Evolutionary conservation across 2,113 vertebrate species (phyloP).

Genomic region (Ochotona princeps): DNA sequence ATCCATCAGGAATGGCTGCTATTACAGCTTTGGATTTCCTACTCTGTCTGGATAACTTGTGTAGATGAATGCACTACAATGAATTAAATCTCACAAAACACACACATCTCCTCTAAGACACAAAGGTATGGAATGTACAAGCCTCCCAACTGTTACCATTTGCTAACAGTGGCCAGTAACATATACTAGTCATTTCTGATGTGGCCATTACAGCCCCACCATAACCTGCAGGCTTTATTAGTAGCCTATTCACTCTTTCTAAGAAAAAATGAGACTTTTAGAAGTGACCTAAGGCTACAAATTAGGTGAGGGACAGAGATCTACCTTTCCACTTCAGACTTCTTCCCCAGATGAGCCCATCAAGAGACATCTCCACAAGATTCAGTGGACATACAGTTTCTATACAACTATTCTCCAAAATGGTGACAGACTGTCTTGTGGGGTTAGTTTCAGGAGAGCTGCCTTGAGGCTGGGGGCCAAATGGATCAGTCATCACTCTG

Average conservation of each 20-base stretch:
- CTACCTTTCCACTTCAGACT: not conserved
- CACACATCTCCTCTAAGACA: not conserved
- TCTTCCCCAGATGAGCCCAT: not conserved
- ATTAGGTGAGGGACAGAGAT: not conserved
- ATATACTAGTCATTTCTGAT: not conserved
- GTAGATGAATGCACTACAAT: not conserved
- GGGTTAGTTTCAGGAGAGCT: not conserved
- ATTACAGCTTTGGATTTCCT: not conserved
- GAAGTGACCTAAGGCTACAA: not conserved
- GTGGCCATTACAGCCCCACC: not conserved
- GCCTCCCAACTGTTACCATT: not conserved
- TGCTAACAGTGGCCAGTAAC: not conserved
- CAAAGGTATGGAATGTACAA: not conserved
- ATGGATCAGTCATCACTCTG: not conserved
- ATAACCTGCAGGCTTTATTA: not conserved
- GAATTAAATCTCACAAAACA: not conserved
- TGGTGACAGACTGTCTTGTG: not conserved
- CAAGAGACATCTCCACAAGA: not conserved
- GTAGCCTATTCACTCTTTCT: not conserved
- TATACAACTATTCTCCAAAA: not conserved
- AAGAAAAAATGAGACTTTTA: constrained; percentile 13
- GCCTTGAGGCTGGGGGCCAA: not conserved
- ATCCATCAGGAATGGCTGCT: not conserved
- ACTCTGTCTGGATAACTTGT: not conserved
- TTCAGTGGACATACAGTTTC: not conserved